Evolutionary conservation across 2,888 invertebrate species (phyloP).

Genomic region (Choreutis nemorana): DNA sequence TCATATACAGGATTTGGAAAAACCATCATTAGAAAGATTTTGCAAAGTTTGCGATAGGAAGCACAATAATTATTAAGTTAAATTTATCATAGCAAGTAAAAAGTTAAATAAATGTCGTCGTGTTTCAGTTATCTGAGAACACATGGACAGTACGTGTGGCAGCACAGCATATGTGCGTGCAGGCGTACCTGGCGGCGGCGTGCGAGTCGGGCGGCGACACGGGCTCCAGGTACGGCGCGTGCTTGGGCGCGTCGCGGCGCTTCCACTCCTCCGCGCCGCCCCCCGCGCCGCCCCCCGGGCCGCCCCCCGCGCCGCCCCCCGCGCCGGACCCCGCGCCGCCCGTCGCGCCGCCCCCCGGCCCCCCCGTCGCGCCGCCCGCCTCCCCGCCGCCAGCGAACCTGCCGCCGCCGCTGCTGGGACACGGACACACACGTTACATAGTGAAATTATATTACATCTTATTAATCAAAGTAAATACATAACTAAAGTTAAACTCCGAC

Average conservation of each 20-base stretch:
- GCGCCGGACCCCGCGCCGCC: constrained; percentile 14
- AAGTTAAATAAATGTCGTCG: too few relatives aligned
- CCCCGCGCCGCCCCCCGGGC: constrained; percentile 9
- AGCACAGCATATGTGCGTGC: constrained; percentile 3
- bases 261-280: constrained; percentile 36
- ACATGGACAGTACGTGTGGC: not conserved
- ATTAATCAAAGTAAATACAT: too few relatives aligned
- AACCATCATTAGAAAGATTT: too few relatives aligned
- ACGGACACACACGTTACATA: too few relatives aligned
- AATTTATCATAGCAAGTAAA: too few relatives aligned
- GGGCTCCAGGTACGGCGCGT: constrained; percentile 64
- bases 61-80: too few relatives aligned
- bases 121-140: constrained; percentile 13
- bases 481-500: too few relatives aligned
- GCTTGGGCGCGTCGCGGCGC: constrained; percentile 65
- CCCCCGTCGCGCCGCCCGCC: constrained; percentile 2
- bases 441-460: too few relatives aligned
- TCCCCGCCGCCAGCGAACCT: too few relatives aligned
- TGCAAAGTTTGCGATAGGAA: too few relatives aligned
- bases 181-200: constrained; percentile 38
- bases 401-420: too few relatives aligned
- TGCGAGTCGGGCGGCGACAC: constrained; percentile 68
- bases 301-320: constrained; percentile 12
- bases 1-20: too few relatives aligned
- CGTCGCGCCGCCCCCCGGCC: constrained; percentile 17